These are phyloP conservation scores for Erethizon dorsatum DNA, from an alignment of 2,797 vertebrate genomes.

Conservation along the genomic window DNA sequence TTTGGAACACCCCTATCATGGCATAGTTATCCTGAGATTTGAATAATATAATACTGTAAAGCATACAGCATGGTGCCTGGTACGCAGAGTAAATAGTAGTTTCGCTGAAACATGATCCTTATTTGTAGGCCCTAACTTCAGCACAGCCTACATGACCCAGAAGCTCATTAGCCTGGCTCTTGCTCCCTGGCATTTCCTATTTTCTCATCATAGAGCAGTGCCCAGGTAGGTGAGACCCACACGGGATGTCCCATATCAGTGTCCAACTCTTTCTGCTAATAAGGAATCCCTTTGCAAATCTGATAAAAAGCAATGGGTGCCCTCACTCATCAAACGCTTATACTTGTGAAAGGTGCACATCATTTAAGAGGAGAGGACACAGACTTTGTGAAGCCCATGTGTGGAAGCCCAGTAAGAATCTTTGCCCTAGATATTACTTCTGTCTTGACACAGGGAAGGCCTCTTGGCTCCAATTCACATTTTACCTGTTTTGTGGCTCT, in stretches of 20 bases:
- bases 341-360: not conserved
- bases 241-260: not conserved
- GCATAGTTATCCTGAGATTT: not conserved
- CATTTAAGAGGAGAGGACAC: not conserved
- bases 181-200: not conserved
- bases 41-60: not conserved
- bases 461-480: not conserved
- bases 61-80: not conserved
- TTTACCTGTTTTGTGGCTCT: slow-evolving; percentile 65
- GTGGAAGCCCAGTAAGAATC: not conserved
- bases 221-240: not conserved
- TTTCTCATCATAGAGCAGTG: not conserved
- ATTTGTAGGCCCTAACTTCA: not conserved
- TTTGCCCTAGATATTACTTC: not conserved
- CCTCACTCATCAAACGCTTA: not conserved
- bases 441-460: not conserved
- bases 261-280: not conserved
- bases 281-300: not conserved
- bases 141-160: too few relatives aligned
- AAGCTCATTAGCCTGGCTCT: not conserved
- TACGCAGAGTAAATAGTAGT: not conserved
- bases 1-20: not conserved
- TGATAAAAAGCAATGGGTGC: not conserved
- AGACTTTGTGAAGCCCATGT: not conserved
- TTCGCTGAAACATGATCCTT: not conserved